Percentiles rank a stretch among this genome's conserved stretches.
These are phyloP conservation scores for Etheostoma spectabile DNA, from an alignment of 2,113 vertebrate species.

Conservation along the genomic window DNA sequence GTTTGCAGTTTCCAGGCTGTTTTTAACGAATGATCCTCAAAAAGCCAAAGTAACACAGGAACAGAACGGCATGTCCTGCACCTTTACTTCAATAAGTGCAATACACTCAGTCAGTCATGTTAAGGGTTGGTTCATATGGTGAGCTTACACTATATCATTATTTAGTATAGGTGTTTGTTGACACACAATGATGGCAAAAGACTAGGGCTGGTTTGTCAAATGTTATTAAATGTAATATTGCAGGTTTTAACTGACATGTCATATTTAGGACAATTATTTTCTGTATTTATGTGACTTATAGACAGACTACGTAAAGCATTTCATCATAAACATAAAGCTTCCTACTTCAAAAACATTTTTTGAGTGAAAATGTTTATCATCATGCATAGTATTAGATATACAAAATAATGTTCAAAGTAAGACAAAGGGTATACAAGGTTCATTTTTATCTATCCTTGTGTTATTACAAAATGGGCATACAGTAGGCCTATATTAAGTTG, in stretches of 20 bases:
- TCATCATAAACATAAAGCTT: slow-evolving; percentile 5
- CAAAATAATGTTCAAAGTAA: slow-evolving; percentile 7
- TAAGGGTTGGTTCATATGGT: slow-evolving; percentile 24
- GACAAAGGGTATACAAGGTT: neutral
- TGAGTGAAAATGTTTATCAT: slow-evolving; percentile 11
- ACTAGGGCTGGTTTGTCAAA: slow-evolving; percentile 3
- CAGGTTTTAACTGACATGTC: slow-evolving; percentile 37
- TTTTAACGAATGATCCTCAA: slow-evolving; percentile 59
- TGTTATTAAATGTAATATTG: slow-evolving; percentile 26
- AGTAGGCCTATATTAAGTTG: neutral
- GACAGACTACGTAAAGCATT: neutral
- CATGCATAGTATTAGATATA: slow-evolving; percentile 16
- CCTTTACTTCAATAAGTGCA: slow-evolving; percentile 72
- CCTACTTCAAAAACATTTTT: slow-evolving; percentile 2
- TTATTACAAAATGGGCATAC: neutral
- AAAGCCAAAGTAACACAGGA: slow-evolving; percentile 77
- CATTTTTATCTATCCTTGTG: slow-evolving; percentile 2
- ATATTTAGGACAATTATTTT: slow-evolving; percentile 27
- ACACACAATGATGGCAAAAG: slow-evolving; percentile 19
- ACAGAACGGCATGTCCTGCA: slow-evolving; percentile 50
- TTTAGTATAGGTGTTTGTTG: slow-evolving; percentile 15
- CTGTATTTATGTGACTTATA: slow-evolving; percentile 16
- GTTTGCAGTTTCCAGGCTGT: slow-evolving; percentile 52
- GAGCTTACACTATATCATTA: slow-evolving; percentile 16
- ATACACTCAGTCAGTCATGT: slow-evolving; percentile 61